Base-by-base conservation (phyloP, 1,140 invertebrate species). In the Pachyrhynchus sulphureomaculatus region DNA sequence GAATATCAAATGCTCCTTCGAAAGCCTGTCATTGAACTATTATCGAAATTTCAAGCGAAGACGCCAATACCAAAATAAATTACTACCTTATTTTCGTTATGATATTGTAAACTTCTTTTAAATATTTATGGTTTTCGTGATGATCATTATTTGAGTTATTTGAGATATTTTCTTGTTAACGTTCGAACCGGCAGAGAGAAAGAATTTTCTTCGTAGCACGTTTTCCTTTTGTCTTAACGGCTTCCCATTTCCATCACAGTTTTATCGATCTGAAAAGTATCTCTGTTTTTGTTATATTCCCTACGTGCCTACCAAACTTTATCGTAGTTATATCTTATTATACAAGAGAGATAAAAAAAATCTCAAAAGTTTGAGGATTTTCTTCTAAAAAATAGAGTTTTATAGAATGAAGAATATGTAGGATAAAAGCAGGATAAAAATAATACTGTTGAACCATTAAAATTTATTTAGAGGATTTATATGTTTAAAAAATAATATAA, bases 231-330 rank as follows among this genome's bases (percentile, higher is more conserved):
- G 56, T 59, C 34, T 59, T 59, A 59, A 59, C 56, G 47, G 47
- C 56, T 59, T 48, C 47, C 56, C 47, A 59, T 59, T 59, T 59
- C 56, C 56, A 59, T 59, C 51, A 59, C 47, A 51, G 56, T 42
- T 51, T 48, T 49, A 59, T 59, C 56, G 56, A 59, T 59, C 47
- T 39, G 4, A 42, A 17, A 59, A 59, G 56, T 51, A 59, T 59
- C 56, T 51, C 45, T 47, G 20, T 51, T 59, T 49, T 49, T 48
- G 26, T 59, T 59, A 59, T 59, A 59, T 59, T 59, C 56, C 37
- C 56, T 41, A 54, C 36, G 52, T 54, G 52, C 36, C 37, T 37
- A 18, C 52, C 23, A 52, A 26, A 26, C 49, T 52, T 37, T 52
- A 52, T 52, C 49, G 33, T 21, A 13, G 49, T 33, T 13, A 52